Evolutionary conservation across 2,113 vertebrate genomes (phyloP), one percentile per base, ranked within the genome.

Genomic region (Psittacus erithacus): DNA sequence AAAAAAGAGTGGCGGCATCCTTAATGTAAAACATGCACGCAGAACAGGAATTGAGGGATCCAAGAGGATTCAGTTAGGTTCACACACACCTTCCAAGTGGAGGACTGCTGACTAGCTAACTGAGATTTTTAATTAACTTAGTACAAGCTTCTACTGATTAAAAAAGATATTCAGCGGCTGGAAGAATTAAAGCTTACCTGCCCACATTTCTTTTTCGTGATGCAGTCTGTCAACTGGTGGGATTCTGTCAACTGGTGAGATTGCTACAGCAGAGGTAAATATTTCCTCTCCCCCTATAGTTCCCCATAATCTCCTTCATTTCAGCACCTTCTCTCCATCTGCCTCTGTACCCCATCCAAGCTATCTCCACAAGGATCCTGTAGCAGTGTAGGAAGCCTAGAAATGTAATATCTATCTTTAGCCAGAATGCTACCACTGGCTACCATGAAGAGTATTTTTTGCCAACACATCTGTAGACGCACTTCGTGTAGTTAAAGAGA

Each of bases 71-170:
- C 6, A 50, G 41, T 25, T 41, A 57, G 27, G 24, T 81, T 83
- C 44, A 65, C 2, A 1, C n/a, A 29, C 17, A 43, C 8, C 41
- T 88, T 96, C 59, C 63, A 49, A 38, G 20, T 43, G 68, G 63
- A 88, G 13, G 24, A 53, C 46, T 68, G 33, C 19, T 76, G 75
- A 88, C 74, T 67, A 73, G 17, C 86, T 92, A 90, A 60, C 18
- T 39, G 53, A 69, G 53, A 65, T 50, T 92, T 93, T 75, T 70
- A 89, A 93, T 83, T 91, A 93, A 64, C 44, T 77, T 80, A 73
- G 43, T 92, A 90, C 33, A 84, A 90, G 31, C 10, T 70, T 38
- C 70, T 4, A 35, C 28, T 47, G 28, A 82, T 78, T 55, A 8
- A 81, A 91, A 87, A 76, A 57, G 16, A 2, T 22, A 68, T 20